Evolutionary conservation across 2,113 vertebrate species (phyloP).

Genomic region (Regulus satrapa): DNA sequence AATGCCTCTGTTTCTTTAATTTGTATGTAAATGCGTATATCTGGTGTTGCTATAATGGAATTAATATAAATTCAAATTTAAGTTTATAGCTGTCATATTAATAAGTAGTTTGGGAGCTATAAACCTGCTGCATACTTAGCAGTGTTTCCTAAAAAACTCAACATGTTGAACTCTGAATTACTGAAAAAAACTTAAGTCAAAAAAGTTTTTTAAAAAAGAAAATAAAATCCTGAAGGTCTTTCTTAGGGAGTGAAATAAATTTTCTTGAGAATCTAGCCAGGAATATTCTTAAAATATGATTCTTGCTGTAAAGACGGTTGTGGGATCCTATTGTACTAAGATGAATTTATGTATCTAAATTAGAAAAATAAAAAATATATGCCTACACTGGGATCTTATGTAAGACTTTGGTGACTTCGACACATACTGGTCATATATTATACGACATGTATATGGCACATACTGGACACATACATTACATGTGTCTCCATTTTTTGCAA

Average conservation of each 20-base stretch:
- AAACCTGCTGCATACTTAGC: background rate
- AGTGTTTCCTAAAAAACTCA: background rate
- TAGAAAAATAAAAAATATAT: background rate
- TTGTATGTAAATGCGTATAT: background rate
- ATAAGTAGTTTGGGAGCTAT: background rate
- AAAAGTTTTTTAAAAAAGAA: background rate
- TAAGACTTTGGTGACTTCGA: background rate
- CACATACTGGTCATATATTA: background rate
- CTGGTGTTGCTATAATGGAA: background rate
- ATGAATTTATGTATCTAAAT: background rate
- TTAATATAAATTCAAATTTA: background rate
- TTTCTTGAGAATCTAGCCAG: background rate
- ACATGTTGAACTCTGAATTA: background rate
- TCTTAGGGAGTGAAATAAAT: background rate
- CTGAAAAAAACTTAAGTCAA: background rate
- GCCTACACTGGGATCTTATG: background rate
- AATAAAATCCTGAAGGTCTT: accelerated
- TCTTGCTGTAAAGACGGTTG: background rate
- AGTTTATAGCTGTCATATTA: background rate
- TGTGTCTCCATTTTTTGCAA: background rate
- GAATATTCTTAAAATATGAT: background rate
- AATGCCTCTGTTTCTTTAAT: background rate
- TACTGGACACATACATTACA: background rate
- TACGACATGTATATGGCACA: too few species aligned
- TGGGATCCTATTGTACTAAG: background rate